Evolutionary conservation across 2,888 invertebrate genomes (phyloP).

Genomic region (Acrocyrtus sp.): DNA sequence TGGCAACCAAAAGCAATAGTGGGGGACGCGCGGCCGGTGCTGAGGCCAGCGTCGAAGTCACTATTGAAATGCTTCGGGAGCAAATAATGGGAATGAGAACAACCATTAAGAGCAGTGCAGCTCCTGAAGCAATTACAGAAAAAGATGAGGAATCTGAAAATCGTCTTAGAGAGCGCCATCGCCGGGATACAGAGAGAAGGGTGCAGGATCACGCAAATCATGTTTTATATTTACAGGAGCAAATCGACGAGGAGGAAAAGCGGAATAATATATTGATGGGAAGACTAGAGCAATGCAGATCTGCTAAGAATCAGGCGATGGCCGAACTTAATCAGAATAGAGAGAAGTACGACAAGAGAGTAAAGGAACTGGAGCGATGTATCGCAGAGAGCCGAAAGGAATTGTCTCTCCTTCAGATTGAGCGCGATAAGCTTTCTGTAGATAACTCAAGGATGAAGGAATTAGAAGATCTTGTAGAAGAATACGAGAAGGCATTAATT

Average conservation of each 20-base stretch:
- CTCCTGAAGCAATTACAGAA: not conserved
- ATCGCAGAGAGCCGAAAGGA: constrained; percentile 21
- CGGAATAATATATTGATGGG: constrained; percentile 17
- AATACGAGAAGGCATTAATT: constrained; percentile 10
- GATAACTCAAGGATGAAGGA: constrained; percentile 10
- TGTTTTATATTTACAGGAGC: not conserved
- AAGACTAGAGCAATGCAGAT: constrained; percentile 34
- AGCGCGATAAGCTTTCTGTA: constrained; percentile 15
- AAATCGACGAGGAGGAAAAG: constrained; percentile 6
- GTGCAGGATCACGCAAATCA: not conserved
- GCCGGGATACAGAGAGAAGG: constrained; percentile 2
- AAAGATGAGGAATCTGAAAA: constrained; percentile 5
- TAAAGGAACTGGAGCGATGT: constrained; percentile 18
- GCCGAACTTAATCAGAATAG: constrained; percentile 9
- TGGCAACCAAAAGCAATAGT: no score
- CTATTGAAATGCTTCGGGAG: not conserved
- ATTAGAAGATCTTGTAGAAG: not conserved
- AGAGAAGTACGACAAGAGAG: constrained; percentile 4
- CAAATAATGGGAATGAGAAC: constrained; percentile 1
- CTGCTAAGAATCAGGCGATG: constrained; percentile 23
- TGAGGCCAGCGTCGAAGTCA: not conserved
- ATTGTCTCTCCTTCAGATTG: constrained; percentile 4
- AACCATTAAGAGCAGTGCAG: not conserved
- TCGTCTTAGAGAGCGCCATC: constrained; percentile 16
- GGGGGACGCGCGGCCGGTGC: no score